Evolutionary conservation across 2,888 invertebrate species (phyloP), one percentile per base, ranked within the genome.

Genomic region (Drosophila subquinaria): DNA sequence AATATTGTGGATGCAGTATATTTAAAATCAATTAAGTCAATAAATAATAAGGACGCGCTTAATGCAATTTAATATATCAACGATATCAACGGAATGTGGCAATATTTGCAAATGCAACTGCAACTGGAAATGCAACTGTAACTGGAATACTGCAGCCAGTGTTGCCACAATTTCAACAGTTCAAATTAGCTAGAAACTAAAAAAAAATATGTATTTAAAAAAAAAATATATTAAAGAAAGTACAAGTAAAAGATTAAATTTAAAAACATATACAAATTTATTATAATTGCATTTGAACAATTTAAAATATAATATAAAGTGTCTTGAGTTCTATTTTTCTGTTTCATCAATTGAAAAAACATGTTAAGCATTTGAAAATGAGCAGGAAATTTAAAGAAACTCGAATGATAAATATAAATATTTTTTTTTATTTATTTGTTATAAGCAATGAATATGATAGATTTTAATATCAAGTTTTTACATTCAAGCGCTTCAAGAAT

Each of bases 11-110:
- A 70, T 74, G 81, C 74, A 72, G 66, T 70, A 91, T 91, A 91
- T 91, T 91, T 91, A 91, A 91, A 91, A 91, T 91, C 91, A 91
- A 91, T 91, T 91, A 92, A 91, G 90, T 90, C 88, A 89, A 86
- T 90, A 89, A 86, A 90, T 81, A 81, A 88, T 84, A 89, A 81
- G 75, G 81, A 75, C 76, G 81, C 69, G 69, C 77, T 86, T 84
- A 91, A 89, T 90, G 82, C 87, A 84, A 86, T 91, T 91, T 82
- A 88, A 87, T 85, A 86, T 82, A 82, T 60, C 35, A 60, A 78
- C 73, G 69, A 27, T 50, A 50, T 50, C 27, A 74, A 64, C 69
- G 71, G 61, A 67, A 70, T 79, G 72, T 63, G 51, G 42, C 30
- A 68, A 65, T 69, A 47, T 74, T 74, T 71, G 50, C 74, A 69